Evolutionary conservation across 92 coral and sea anemone genomes (phyloP).

Genomic region (Umimayanthus chanpuru): DNA sequence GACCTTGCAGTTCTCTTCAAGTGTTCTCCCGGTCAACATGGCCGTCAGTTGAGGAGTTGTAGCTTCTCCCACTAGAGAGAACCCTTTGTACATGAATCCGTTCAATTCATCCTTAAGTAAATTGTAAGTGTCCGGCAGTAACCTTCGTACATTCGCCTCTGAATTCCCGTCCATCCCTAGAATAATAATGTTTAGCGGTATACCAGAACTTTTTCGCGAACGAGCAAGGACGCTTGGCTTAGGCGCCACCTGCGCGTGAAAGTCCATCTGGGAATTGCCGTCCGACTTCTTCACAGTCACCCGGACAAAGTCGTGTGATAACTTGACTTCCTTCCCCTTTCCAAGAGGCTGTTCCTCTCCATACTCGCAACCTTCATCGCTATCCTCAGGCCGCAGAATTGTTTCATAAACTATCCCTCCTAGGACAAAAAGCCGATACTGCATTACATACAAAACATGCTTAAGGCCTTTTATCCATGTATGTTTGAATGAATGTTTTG

Average conservation of each 20-base stretch:
- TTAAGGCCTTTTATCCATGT: neutral
- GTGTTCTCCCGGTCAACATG: slow-evolving; percentile 67
- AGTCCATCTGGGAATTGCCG: slow-evolving; percentile 52
- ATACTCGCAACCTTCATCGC: slow-evolving; percentile 35
- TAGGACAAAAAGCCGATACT: neutral
- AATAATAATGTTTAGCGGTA: slow-evolving; percentile 59
- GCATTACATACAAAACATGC: neutral
- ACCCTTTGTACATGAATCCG: slow-evolving; percentile 60
- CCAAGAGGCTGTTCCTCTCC: slow-evolving; percentile 5
- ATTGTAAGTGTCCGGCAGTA: slow-evolving; percentile 58
- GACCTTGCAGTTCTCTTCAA: slow-evolving; percentile 49
- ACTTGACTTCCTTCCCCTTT: slow-evolving; percentile 30
- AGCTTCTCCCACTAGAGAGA: slow-evolving; percentile 71
- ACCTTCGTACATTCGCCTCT: slow-evolving; percentile 61
- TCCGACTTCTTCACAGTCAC: slow-evolving; percentile 52
- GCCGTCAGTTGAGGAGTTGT: slow-evolving; percentile 77
- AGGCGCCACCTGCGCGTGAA: slow-evolving; percentile 62
- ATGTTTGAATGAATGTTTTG: neutral
- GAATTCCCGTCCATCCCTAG: slow-evolving; percentile 69
- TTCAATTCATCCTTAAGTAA: slow-evolving; percentile 59
- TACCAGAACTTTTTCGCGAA: slow-evolving; percentile 43
- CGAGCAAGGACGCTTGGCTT: slow-evolving; percentile 56
- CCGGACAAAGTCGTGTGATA: slow-evolving; percentile 56
- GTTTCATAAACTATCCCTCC: neutral
- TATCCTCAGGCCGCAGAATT: slow-evolving; percentile 10